Conservation (phyloP, 2,113 vertebrate genomes). For the Lanius ludovicianus region DNA sequence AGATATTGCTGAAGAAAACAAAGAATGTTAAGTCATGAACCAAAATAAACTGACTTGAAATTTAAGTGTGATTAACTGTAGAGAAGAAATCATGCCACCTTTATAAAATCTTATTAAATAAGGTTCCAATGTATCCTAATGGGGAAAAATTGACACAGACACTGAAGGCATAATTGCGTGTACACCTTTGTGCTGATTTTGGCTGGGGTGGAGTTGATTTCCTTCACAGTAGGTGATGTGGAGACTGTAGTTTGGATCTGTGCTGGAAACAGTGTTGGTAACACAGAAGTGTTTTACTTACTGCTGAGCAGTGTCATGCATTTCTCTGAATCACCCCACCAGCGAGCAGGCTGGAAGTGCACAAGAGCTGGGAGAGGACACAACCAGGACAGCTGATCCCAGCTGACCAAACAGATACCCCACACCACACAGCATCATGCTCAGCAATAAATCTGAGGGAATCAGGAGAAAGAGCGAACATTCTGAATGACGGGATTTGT, state of each 20-base stretch:
- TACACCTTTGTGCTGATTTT: not conserved
- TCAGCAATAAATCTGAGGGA: not conserved
- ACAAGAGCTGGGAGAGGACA: not conserved
- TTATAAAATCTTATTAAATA: constrained; percentile 31
- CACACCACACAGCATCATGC: no score
- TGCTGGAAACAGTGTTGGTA: not conserved
- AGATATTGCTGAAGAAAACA: not conserved
- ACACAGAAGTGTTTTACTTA: not conserved
- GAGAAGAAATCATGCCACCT: not conserved
- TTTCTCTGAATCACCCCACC: not conserved
- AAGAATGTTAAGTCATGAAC: not conserved
- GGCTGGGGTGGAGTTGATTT: not conserved
- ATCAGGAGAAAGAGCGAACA: not conserved
- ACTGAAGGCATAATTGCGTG: not conserved
- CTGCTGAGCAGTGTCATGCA: not conserved
- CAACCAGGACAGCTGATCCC: not conserved
- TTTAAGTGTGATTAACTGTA: not conserved
- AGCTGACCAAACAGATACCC: not conserved
- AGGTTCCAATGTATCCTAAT: not conserved
- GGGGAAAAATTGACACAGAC: not conserved
- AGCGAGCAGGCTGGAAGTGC: rapidly evolving
- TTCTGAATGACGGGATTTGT: not conserved
- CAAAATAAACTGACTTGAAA: not conserved
- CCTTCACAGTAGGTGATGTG: not conserved
- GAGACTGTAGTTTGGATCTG: not conserved